These are phyloP conservation scores for Triplophysa dalaica DNA, from an alignment of 2,113 vertebrate species.

Conservation along the genomic window DNA sequence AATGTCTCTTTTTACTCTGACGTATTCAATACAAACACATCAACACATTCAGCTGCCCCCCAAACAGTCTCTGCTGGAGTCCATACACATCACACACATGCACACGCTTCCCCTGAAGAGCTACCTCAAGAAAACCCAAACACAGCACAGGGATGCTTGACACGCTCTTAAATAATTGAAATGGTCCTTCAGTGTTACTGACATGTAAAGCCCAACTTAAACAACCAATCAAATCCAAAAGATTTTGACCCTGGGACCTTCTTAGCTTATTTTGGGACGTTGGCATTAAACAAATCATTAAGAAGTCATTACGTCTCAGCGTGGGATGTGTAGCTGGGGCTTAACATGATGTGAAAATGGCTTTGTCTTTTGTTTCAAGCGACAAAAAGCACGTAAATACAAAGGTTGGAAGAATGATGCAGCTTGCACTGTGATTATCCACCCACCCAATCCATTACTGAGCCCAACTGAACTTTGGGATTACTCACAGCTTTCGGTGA, in stretches of 20 bases:
- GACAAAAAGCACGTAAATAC: slow-evolving; percentile 2
- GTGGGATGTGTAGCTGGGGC: slow-evolving; percentile 10
- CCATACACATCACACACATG: background rate
- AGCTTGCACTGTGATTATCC: slow-evolving; percentile 42
- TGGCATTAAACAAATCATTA: slow-evolving; percentile 14
- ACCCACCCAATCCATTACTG: slow-evolving; percentile 47
- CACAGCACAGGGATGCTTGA: background rate
- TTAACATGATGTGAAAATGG: slow-evolving; percentile 36
- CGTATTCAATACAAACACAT: background rate
- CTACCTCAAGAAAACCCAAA: background rate
- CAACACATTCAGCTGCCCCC: background rate
- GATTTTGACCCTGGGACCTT: background rate
- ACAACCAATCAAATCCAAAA: background rate
- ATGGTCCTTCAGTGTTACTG: background rate
- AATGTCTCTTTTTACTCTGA: slow-evolving; percentile 1
- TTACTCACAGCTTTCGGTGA: slow-evolving; percentile 35
- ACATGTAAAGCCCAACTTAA: background rate
- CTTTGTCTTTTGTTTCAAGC: slow-evolving; percentile 40
- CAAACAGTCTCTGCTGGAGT: background rate
- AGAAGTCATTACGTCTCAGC: slow-evolving; percentile 7
- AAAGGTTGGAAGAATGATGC: slow-evolving; percentile 25
- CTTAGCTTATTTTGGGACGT: slow-evolving; percentile 15
- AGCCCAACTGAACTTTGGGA: slow-evolving; percentile 38
- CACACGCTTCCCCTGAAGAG: background rate
- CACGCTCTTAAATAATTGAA: slow-evolving; percentile 1